Percentiles rank a stretch among this genome's conserved stretches.
phyloP scores from a whole-genome alignment of 1,140 invertebrate genomes.

The Venustaconcha ellipsiformis region DNA sequence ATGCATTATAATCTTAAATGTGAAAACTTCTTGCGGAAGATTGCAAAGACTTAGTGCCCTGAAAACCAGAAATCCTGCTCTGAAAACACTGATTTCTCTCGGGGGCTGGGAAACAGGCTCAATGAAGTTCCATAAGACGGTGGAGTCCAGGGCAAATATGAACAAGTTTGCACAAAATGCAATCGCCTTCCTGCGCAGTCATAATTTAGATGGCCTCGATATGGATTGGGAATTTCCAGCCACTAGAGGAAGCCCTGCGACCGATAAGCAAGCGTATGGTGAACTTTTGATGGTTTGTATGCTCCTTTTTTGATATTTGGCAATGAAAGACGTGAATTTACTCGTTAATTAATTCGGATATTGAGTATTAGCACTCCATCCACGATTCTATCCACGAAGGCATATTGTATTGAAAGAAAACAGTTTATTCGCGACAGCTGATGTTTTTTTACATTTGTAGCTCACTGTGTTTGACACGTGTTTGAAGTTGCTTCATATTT shows the following conservation, averaged over 20 bases:
- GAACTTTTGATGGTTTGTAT: slow-evolving; percentile 33
- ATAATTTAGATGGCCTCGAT: slow-evolving; percentile 94
- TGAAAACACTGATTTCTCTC: slow-evolving; percentile 91
- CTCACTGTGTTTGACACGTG: too few species aligned
- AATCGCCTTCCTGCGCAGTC: slow-evolving; percentile 90
- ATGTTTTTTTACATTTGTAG: too few species aligned
- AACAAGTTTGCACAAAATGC: slow-evolving; percentile 89
- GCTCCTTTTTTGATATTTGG: neutral
- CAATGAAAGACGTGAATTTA: too few species aligned
- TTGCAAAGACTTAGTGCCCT: slow-evolving; percentile 73
- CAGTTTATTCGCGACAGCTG: too few species aligned
- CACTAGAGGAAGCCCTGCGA: slow-evolving; percentile 69
- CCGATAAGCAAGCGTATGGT: slow-evolving; percentile 74
- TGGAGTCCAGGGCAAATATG: slow-evolving; percentile 72
- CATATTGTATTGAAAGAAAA: too few species aligned
- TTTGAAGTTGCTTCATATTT: too few species aligned
- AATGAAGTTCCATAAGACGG: slow-evolving; percentile 80
- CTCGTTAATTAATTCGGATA: too few species aligned
- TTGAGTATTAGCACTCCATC: too few species aligned
- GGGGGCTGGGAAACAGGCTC: slow-evolving; percentile 96
- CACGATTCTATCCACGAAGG: too few species aligned
- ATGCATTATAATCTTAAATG: too few species aligned
- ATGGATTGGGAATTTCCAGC: slow-evolving; percentile 97
- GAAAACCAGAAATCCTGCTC: slow-evolving; percentile 88
- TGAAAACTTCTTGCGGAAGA: neutral